phyloP scores from a whole-genome alignment of 2,888 invertebrate species.

The Apodemia hepburni region DNA sequence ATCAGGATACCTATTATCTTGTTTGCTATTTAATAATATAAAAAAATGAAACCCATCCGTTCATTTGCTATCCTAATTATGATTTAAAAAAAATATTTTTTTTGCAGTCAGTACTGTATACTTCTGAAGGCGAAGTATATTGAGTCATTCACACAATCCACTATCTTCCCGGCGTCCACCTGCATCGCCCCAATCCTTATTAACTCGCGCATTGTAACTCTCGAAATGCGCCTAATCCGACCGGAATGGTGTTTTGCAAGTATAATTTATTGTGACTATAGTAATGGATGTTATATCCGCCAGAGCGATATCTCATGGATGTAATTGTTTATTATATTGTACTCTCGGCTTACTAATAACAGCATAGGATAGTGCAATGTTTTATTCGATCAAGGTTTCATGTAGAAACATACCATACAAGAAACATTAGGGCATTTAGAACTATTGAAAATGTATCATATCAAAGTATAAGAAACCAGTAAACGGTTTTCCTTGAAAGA shows the following conservation, averaged over 20 bases:
- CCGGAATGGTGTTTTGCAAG: slow-evolving; percentile 15
- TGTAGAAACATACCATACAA: too few species aligned
- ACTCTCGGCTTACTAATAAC: neutral
- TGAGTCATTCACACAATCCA: slow-evolving; percentile 29
- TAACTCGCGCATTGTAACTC: slow-evolving; percentile 16
- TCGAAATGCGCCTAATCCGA: slow-evolving; percentile 15
- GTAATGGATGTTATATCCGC: slow-evolving; percentile 8
- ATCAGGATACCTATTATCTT: too few species aligned
- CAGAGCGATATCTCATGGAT: slow-evolving; percentile 2
- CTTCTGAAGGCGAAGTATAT: slow-evolving; percentile 23
- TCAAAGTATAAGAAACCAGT: too few species aligned
- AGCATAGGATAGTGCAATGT: neutral
- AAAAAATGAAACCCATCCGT: too few species aligned
- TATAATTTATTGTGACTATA: slow-evolving; percentile 7
- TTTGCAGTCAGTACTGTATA: slow-evolving; percentile 26
- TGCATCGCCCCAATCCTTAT: slow-evolving; percentile 17
- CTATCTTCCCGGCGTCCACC: slow-evolving; percentile 5
- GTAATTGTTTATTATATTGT: slow-evolving; percentile 9
- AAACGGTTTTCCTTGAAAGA: too few species aligned
- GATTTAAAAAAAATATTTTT: slow-evolving; percentile 5
- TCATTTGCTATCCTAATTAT: too few species aligned
- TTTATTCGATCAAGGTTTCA: neutral
- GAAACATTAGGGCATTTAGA: too few species aligned
- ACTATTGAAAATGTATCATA: too few species aligned
- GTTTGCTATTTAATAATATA: too few species aligned